Percentiles rank a stretch among this genome's conserved stretches.
These are phyloP conservation scores for Maniola hyperantus DNA, from an alignment of 2,888 invertebrate species.

Conservation along the genomic window DNA sequence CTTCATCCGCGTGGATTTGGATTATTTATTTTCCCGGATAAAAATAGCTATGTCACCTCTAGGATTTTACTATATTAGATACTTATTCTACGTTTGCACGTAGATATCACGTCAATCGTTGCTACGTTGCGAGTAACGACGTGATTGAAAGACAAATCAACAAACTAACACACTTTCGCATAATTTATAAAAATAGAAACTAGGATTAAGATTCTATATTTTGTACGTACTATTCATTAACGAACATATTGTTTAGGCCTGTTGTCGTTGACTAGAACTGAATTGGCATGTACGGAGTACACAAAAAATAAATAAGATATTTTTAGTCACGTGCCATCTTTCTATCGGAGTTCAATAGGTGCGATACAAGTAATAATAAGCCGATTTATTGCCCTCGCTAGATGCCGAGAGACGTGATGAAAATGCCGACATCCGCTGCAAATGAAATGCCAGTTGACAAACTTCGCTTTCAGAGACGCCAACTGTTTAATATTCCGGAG, in stretches of 20 bases:
- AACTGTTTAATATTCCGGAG: slow-evolving; percentile 31
- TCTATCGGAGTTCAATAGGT: slow-evolving; percentile 26
- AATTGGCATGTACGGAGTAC: background rate
- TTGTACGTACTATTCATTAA: background rate
- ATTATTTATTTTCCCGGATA: no score
- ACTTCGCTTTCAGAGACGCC: slow-evolving; percentile 31
- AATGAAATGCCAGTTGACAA: slow-evolving; percentile 30
- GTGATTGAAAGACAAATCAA: no score
- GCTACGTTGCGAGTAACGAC: no score
- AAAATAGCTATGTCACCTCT: no score
- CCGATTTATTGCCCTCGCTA: slow-evolving; percentile 33
- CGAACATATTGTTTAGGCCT: background rate
- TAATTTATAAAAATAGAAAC: no score
- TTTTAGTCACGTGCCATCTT: slow-evolving; percentile 27
- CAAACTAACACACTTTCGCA: no score
- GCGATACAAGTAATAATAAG: slow-evolving; percentile 36
- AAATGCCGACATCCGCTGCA: slow-evolving; percentile 29
- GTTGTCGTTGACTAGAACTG: background rate
- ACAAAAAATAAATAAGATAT: background rate
- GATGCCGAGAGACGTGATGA: slow-evolving; percentile 32
- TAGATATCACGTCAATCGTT: no score
- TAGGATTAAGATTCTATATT: background rate
- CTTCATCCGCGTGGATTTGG: no score
- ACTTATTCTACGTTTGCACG: no score
- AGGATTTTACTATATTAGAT: no score